These are phyloP conservation scores for Himalopsyche phryganea DNA, from an alignment of 1,140 invertebrate genomes.

Conservation along the genomic window DNA sequence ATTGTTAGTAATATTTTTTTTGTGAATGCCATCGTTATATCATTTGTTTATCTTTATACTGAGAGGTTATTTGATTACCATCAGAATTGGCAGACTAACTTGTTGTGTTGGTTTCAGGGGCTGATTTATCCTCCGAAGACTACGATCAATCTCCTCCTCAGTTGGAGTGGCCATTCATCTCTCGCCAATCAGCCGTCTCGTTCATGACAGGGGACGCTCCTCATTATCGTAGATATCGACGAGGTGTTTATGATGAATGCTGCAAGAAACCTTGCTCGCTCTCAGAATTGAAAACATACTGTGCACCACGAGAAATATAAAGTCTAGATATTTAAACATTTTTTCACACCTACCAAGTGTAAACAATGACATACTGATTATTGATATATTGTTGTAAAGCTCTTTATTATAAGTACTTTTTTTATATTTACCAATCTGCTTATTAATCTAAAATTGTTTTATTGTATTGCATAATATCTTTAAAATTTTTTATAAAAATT, in stretches of 20 bases:
- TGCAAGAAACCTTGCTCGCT: not conserved
- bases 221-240: not conserved
- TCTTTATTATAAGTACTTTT: too few relatives aligned
- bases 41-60: too few relatives aligned
- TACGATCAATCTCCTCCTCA: slow-evolving; percentile 16
- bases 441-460: too few relatives aligned
- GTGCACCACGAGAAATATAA: not conserved
- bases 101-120: slow-evolving; percentile 1
- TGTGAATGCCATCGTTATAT: too few relatives aligned
- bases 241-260: not conserved
- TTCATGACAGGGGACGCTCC: slow-evolving; percentile 7
- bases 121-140: not conserved
- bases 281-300: slow-evolving; percentile 7
- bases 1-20: too few relatives aligned
- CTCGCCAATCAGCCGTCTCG: slow-evolving; percentile 12
- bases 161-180: slow-evolving; percentile 23
- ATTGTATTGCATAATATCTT: too few relatives aligned
- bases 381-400: too few relatives aligned
- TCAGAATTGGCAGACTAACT: too few relatives aligned
- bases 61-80: too few relatives aligned
- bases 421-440: too few relatives aligned
- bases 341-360: not conserved
- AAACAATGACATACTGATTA: too few relatives aligned
- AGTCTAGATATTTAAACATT: not conserved
- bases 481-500: too few relatives aligned